phyloP scores from a whole-genome alignment of 2,797 vertebrate species.

The Siniperca obscura region DNA sequence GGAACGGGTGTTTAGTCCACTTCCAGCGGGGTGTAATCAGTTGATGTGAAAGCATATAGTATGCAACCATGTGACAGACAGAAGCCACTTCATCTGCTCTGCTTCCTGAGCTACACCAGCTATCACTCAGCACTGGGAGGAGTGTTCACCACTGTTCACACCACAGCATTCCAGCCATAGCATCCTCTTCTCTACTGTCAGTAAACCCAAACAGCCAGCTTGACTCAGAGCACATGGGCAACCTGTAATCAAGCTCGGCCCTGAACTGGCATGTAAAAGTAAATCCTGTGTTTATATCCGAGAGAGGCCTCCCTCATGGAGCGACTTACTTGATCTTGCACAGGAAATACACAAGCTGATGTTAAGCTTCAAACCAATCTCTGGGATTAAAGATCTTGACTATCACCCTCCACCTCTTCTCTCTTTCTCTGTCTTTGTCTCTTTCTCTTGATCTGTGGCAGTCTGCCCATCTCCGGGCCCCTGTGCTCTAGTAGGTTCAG shows the following conservation, averaged over 20 bases:
- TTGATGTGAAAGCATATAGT: slow-evolving; percentile 63
- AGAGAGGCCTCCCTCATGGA: slow-evolving; percentile 71
- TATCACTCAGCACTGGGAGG: slow-evolving; percentile 72
- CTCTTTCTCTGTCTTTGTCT: slow-evolving; percentile 62
- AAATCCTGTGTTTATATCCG: slow-evolving; percentile 78
- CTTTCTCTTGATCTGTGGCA: slow-evolving; percentile 75
- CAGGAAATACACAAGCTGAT: slow-evolving; percentile 74
- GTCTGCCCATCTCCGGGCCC: slow-evolving; percentile 78
- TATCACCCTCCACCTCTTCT: slow-evolving; percentile 61
- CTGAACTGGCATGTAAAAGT: slow-evolving; percentile 68
- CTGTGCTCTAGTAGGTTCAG: slow-evolving; percentile 81
- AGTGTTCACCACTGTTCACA: slow-evolving; percentile 76
- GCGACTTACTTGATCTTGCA: slow-evolving; percentile 62
- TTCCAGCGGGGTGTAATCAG: slow-evolving; percentile 59
- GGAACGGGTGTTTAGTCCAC: slow-evolving; percentile 45
- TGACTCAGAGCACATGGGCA: slow-evolving; percentile 75
- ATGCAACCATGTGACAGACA: slow-evolving; percentile 73
- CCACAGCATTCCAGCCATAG: slow-evolving; percentile 84
- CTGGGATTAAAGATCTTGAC: slow-evolving; percentile 73
- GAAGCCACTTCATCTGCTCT: slow-evolving; percentile 69
- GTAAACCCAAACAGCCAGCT: slow-evolving; percentile 79
- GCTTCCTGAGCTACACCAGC: slow-evolving; percentile 65
- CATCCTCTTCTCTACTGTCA: slow-evolving; percentile 79
- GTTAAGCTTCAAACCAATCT: slow-evolving; percentile 72
- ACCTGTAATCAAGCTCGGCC: slow-evolving; percentile 79